Percentiles rank a stretch among this genome's conserved stretches.
Evolutionary conservation across 2,113 vertebrate species (phyloP).

Genomic region (Rhinolophus sinicus): DNA sequence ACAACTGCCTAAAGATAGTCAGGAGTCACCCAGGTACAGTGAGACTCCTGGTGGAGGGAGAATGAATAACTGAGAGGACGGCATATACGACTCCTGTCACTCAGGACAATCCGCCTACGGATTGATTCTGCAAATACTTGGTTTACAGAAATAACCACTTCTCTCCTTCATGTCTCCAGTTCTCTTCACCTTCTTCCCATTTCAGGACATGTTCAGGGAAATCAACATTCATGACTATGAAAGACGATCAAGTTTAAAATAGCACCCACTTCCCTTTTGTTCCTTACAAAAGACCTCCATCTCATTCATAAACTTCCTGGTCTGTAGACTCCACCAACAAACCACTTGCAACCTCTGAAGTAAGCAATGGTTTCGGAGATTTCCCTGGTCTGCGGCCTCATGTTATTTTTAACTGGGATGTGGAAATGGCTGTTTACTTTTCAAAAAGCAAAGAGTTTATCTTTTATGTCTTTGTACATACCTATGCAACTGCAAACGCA

Average conservation of each 20-base stretch:
- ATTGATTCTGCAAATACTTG: conserved; percentile 26
- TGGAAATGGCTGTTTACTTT: not conserved
- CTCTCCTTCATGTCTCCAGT: not conserved
- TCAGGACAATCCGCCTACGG: not conserved
- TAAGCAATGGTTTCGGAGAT: not conserved
- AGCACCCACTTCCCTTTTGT: conserved; percentile 43
- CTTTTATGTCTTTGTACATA: not conserved
- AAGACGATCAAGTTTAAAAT: conserved; percentile 22
- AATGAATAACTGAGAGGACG: not conserved
- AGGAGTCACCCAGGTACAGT: not conserved
- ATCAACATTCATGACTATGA: not conserved
- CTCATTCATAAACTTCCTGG: conserved; percentile 10
- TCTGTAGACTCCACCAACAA: not conserved
- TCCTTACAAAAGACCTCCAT: not conserved
- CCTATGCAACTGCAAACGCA: not conserved
- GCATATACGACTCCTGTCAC: not conserved
- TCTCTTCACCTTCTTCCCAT: conserved; percentile 42
- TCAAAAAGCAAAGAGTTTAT: not conserved
- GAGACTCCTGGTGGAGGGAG: not conserved
- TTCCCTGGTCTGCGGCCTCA: not conserved
- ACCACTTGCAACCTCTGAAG: not conserved
- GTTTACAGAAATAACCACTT: conserved; percentile 63
- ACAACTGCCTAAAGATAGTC: not conserved
- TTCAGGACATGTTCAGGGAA: not conserved
- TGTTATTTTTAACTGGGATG: not conserved